These are phyloP conservation scores for Aspidoscelis tigris DNA, from an alignment of 2,113 vertebrate genomes.

Conservation along the genomic window DNA sequence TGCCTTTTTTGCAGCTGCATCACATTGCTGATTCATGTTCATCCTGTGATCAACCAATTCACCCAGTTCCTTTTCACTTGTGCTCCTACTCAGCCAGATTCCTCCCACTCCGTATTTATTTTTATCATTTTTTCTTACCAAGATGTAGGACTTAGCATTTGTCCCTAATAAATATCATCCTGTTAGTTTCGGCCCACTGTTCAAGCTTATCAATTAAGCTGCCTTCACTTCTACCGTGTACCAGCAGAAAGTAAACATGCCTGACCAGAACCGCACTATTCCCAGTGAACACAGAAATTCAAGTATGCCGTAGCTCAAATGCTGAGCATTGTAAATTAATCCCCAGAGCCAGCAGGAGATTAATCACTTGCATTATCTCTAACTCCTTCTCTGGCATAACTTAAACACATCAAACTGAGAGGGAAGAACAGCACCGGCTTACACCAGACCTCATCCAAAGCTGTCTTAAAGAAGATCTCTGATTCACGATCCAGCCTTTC, in stretches of 20 bases:
- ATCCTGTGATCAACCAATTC: too few species aligned
- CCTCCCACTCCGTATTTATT: too few species aligned
- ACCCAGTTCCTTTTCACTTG: too few species aligned
- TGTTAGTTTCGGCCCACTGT: too few species aligned
- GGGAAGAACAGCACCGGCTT: neutral
- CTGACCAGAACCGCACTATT: neutral
- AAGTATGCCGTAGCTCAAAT: neutral
- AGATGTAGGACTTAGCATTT: too few species aligned
- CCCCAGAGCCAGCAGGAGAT: neutral
- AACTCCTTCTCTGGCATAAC: neutral
- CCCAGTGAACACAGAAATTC: neutral
- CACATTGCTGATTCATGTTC: too few species aligned
- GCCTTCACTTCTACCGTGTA: accelerated
- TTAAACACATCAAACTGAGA: accelerated
- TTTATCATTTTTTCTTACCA: too few species aligned
- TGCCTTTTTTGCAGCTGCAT: too few species aligned
- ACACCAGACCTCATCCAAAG: neutral
- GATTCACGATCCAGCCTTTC: neutral
- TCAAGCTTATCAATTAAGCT: neutral
- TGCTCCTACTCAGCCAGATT: too few species aligned
- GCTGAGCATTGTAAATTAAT: neutral
- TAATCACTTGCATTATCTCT: neutral
- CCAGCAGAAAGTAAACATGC: accelerated
- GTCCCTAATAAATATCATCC: too few species aligned
- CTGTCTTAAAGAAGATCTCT: too few species aligned